Evolutionary conservation across 2,113 vertebrate species (phyloP).

Genomic region (Numenius arquata): DNA sequence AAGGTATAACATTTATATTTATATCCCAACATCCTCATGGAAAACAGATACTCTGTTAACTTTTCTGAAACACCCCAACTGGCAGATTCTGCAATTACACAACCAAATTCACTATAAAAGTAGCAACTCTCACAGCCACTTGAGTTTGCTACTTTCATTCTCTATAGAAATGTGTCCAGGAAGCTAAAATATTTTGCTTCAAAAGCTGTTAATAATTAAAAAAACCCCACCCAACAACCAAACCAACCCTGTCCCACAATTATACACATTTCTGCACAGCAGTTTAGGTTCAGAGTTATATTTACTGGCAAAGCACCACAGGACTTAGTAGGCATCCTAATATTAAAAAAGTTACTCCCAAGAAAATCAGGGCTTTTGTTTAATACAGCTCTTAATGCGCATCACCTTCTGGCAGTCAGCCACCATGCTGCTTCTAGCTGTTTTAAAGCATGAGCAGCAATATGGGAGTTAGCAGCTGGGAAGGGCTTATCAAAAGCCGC

Average conservation of each 20-base stretch:
- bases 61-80: neutral
- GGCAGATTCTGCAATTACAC: neutral
- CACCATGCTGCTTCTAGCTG: neutral
- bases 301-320: neutral
- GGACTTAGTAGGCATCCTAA: neutral
- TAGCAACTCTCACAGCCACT: neutral
- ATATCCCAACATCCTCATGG: neutral
- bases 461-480: neutral
- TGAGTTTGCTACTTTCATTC: neutral
- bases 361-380: neutral
- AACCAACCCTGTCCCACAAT: neutral
- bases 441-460: neutral
- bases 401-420: neutral
- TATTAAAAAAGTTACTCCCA: neutral
- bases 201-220: neutral
- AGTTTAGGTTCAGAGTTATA: neutral
- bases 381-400: neutral
- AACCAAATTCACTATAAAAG: neutral
- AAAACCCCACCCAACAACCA: neutral
- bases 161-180: neutral
- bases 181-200: neutral
- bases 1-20: neutral
- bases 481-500: slow-evolving; percentile 22
- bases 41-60: neutral
- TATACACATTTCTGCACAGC: neutral